Base-by-base conservation (phyloP, 2,888 invertebrate genomes). In the Labia minor region DNA sequence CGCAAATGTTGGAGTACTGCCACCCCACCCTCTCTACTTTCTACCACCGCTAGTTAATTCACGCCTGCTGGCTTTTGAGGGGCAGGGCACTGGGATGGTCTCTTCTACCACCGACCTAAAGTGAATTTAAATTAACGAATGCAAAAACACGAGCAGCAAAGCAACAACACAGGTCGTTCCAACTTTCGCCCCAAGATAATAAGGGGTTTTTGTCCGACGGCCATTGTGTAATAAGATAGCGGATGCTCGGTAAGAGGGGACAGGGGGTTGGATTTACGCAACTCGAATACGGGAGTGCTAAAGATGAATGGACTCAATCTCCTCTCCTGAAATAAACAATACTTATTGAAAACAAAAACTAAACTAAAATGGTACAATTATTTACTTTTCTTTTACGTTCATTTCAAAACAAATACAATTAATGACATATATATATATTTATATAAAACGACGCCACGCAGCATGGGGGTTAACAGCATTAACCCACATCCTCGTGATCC, bases 121-220 rank as follows among this genome's bases (percentile, higher is more conserved):
- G 49, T 49, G 49, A 49, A 49, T 49, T 49, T 49, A 49, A 49
- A 49, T 49, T 49, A 49, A 49, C 49, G 49, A 49, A 49, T 49
- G 49, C 49, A 49, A 49, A 49, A 49, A 49, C 49, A 49, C 49
- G 49, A 49, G 49, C 49, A 49, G 49, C 14, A 49, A 49, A 49
- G 49, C 49, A 49, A 16, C 49, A 49, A 49, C 49, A 49, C 49
- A 49, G 49, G 49, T 49, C 49, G 49, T 16, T 16, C 49, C 49
- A 49, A 49, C 49, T 49, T 49, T 49, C 49, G 14, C 49, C 14
- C 49, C 49, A 49, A 49, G 49, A 49, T 49, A 49, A 49, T 49
- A 49, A 49, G 49, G 49, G 26, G 49, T 49, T 49, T 49, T 49
- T 49, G 49, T 49, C 49, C 49, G 14, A 8, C n/a, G 49, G 14